Base-by-base conservation (phyloP, 2,113 vertebrate species). In the Cynocephalus volans region DNA sequence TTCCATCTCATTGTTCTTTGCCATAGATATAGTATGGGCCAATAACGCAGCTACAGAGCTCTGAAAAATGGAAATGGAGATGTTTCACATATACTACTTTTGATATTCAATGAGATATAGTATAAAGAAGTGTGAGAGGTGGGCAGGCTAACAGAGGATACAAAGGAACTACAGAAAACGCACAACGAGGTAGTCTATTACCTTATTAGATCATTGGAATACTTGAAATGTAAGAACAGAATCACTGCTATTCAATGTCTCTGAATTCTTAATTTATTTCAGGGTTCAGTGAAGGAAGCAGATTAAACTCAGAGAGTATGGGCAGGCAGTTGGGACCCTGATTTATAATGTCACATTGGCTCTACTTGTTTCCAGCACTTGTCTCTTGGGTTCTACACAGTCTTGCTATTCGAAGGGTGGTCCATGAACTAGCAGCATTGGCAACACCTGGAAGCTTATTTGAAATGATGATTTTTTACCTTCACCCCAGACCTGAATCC, bases 231-330 rank as follows among this genome's bases (percentile, higher is more conserved):
- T 93, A 97, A 97, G 95, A 98, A 93, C 10, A 98, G 95, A 95
- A 95, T 95, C 93, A 97, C 77, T 62, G 88, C 94, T 96, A 94
- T 88, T 97, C 92, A 92, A 94, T 90, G 89, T 67, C 90, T 97
- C 88, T 95, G 96, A 96, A 97, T 93, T 98, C 97, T 98, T 97
- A 98, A 95, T 97, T 98, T 92, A 96, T 97, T 96, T 92, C 90
- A 98, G 95, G 97, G 96, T 95, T 97, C 82, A 92, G 87, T 89
- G 98, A 98, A 97, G 95, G 97, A 96, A 95, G 96, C 64, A 75
- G 94, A 98, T 96, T 97, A 95, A 97, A 96, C 64, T 95, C 97
- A 52, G 14, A 94, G 92, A 92, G 80, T 77, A 36, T 41, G 88
- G 48, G 3, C 17, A 62, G 64, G 10, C 6, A 77, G 21, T 0